Evolutionary conservation across 2,797 vertebrate species (phyloP).

Genomic region (Paramormyrops hopkinsi): DNA sequence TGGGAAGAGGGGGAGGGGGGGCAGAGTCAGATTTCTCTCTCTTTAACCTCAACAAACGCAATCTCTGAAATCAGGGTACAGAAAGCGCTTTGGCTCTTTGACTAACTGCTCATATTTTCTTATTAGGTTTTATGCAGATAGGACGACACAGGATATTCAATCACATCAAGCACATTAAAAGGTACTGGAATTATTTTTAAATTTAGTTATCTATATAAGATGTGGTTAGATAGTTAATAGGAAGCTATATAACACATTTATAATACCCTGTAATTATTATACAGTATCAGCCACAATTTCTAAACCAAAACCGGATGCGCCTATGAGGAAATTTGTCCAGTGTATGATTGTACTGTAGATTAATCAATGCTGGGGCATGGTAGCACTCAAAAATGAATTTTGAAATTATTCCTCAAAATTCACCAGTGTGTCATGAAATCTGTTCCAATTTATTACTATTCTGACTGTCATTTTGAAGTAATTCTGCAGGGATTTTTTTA

Average conservation of each 20-base stretch:
- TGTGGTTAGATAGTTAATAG: not conserved
- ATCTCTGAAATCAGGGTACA: not conserved
- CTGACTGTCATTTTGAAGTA: not conserved
- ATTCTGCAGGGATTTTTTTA: not conserved
- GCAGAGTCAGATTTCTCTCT: constrained; percentile 19
- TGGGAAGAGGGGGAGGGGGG: constrained; percentile 51
- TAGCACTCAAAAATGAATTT: not conserved
- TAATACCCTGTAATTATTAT: not conserved
- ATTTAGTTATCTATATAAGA: not conserved
- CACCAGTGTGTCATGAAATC: not conserved
- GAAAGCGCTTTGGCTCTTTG: not conserved
- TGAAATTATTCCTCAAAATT: not conserved
- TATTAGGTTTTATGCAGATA: not conserved
- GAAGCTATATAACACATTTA: not conserved
- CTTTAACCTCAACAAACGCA: constrained; percentile 21
- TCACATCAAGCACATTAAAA: not conserved
- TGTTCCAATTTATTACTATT: not conserved
- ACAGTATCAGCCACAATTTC: not conserved
- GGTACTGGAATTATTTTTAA: not conserved
- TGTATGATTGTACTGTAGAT: not conserved
- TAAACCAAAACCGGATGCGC: not conserved
- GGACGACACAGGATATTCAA: not conserved
- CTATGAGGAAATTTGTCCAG: not conserved
- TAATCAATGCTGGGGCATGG: not conserved
- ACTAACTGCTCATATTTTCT: not conserved